Base-by-base conservation (phyloP, 2,888 invertebrate genomes). In the Argyresthia albistria region DNA sequence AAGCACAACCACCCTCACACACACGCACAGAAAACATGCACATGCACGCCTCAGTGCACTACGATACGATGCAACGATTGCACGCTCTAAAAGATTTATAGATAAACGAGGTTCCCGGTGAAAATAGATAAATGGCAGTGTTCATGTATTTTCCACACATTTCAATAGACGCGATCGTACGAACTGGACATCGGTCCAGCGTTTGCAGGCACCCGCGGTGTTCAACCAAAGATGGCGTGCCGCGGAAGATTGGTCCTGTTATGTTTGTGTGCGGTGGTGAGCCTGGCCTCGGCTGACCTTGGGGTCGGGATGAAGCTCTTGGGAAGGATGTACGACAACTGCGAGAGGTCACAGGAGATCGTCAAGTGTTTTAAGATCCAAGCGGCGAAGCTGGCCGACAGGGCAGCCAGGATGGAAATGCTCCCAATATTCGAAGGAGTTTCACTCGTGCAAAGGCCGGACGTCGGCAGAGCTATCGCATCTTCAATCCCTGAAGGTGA, bases 351-450 rank as follows among this genome's bases (percentile, higher is more conserved):
- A 47, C 88, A 90, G 57, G 91, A 93, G 64, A 81, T 92, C 51
- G 75, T 91, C 59, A 91, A 91, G 84, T 94, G 93, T 68, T 87
- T 93, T 60, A 93, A 93, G 76, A 81, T 93, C 53, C 91, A 93
- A 67, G 91, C 92, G 0, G 80, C 91, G 0, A 92, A 91, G 65
- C 75, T 92, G 43, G 80, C 90, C 11, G 91, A 92, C 57, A 81
- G 92, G 14, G 93, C 93, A 0, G 76, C 91, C 0, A 88, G 90
- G 57, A 84, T 90, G 64, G 90, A 91, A 54, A 81, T 86, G 39
- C 86, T 93, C 43, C 89, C 90, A 37, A 69, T 93, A 37, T 62
- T 90, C 42, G 91, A 92, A 47, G 93, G 93, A 42, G 79, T 93
- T 16, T 78, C 88, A 8, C 71, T 93, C 54, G 86, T 91, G 39